A percentile compares a stretch with the other conserved stretches of the same genome.
Evolutionary conservation across 2,797 vertebrate genomes (phyloP).

Genomic region (Monodelphis domestica): DNA sequence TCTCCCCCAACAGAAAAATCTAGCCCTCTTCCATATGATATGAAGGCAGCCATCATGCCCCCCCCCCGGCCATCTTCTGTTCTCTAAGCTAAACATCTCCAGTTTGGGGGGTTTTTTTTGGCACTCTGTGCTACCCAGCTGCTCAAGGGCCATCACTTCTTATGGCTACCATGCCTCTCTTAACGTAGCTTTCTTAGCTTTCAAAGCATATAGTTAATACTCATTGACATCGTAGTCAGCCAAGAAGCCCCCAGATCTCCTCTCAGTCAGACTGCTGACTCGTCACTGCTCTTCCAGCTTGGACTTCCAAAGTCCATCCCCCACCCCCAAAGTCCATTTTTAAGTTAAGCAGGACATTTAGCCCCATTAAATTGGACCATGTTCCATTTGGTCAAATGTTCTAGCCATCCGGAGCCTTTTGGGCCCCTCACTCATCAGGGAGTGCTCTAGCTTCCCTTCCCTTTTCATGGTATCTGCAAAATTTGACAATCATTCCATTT

Average conservation of each 20-base stretch:
- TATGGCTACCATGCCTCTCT: neutral
- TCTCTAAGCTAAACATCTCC: neutral
- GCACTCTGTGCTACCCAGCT: too few relatives aligned
- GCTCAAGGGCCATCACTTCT: neutral
- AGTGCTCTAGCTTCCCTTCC: too few relatives aligned
- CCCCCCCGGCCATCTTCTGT: neutral
- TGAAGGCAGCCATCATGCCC: neutral
- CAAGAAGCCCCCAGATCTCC: too few relatives aligned
- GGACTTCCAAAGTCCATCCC: neutral
- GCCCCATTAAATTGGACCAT: neutral
- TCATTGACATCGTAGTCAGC: neutral
- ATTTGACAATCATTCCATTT: too few relatives aligned
- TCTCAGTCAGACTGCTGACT: neutral
- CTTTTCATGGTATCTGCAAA: too few relatives aligned
- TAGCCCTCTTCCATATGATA: neutral
- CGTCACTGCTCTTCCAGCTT: neutral
- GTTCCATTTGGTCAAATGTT: neutral
- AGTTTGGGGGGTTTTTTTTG: neutral
- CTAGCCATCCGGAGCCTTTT: neutral
- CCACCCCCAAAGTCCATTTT: too few relatives aligned
- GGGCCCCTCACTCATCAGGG: too few relatives aligned
- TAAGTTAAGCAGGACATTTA: neutral
- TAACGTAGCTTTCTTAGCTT: neutral
- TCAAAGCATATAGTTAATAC: neutral
- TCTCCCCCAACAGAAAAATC: neutral